Percentiles rank a stretch among this genome's conserved stretches.
Conservation (phyloP, 2,797 vertebrate species). For the Columba guinea region DNA sequence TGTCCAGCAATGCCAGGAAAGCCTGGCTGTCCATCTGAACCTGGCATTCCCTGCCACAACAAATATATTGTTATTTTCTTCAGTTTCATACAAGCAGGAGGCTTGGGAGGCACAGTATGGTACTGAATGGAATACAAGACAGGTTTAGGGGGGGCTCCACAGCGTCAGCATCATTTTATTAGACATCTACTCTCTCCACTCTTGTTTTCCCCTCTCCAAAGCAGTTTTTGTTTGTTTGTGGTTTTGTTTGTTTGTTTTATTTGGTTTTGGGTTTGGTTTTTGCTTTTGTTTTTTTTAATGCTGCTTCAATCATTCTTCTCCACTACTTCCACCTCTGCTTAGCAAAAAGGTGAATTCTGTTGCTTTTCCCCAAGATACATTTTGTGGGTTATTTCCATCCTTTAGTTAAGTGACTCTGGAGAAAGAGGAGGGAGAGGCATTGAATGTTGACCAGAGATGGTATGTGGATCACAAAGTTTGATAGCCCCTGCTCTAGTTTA, state of each 20-base stretch:
- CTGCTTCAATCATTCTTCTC: not conserved
- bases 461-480: not conserved
- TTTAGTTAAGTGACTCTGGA: not conserved
- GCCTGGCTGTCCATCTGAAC: slow-evolving; percentile 78
- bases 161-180: not conserved
- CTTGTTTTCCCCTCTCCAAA: not conserved
- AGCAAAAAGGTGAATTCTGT: not conserved
- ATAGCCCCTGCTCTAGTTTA: not conserved
- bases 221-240: not conserved
- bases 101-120: accelerated
- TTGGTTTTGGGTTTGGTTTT: not conserved
- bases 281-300: too few species aligned
- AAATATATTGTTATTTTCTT: not conserved
- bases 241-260: too few species aligned
- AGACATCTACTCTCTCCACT: not conserved
- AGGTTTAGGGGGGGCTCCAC: not conserved
- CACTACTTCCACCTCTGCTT: not conserved
- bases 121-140: not conserved
- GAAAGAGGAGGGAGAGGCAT: not conserved
- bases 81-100: not conserved
- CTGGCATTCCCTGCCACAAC: slow-evolving; percentile 76
- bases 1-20: slow-evolving; percentile 75
- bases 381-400: not conserved
- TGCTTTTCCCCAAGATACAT: not conserved
- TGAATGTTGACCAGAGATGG: not conserved